Conservation (phyloP, 2,113 vertebrate species). For the Rhizomys pruinosus region DNA sequence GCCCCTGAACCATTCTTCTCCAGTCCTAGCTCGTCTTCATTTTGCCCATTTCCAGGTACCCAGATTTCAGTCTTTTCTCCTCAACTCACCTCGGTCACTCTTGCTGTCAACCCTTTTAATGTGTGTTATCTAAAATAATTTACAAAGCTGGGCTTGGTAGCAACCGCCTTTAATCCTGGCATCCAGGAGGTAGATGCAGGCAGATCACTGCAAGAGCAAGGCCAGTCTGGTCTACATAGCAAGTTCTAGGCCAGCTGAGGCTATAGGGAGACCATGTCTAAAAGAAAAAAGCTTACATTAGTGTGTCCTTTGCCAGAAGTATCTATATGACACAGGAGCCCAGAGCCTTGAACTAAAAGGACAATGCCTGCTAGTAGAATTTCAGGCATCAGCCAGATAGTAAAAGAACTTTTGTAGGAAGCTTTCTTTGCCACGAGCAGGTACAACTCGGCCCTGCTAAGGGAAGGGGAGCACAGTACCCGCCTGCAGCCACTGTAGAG, state of each 20-base stretch:
- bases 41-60: background rate
- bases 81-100: background rate
- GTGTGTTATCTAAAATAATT: background rate
- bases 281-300: background rate
- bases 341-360: background rate
- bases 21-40: background rate
- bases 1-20: background rate
- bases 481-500: too few species aligned
- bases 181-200: too few species aligned
- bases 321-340: background rate
- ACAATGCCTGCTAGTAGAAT: background rate
- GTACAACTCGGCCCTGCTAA: too few species aligned
- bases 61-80: slow-evolving; percentile 9
- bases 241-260: too few species aligned
- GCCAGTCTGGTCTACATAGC: too few species aligned
- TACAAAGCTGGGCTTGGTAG: background rate
- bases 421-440: too few species aligned
- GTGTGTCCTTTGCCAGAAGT: background rate
- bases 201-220: too few species aligned
- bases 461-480: too few species aligned
- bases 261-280: too few species aligned
- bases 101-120: slow-evolving; percentile 1
- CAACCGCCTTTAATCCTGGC: too few species aligned
- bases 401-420: slow-evolving; percentile 52
- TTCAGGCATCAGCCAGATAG: background rate